These are phyloP conservation scores for Channa argus DNA, from an alignment of 2,113 vertebrate genomes.

Conservation along the genomic window DNA sequence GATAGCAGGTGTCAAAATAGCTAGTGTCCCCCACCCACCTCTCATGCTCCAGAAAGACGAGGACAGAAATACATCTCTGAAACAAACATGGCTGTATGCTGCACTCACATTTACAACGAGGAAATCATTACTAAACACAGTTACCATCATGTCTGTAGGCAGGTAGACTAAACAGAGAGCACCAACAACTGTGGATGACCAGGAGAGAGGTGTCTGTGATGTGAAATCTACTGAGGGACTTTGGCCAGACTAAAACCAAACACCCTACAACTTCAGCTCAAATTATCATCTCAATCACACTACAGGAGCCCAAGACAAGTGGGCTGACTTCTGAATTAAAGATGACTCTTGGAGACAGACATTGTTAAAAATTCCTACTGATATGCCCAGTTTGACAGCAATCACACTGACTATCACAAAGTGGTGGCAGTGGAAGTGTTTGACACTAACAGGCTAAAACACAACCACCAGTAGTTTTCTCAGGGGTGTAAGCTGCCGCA, in stretches of 20 bases:
- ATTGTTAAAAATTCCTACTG: neutral
- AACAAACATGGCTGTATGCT: neutral
- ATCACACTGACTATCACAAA: neutral
- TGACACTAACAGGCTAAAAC: neutral
- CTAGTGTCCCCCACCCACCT: too few relatives aligned
- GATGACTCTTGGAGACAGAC: neutral
- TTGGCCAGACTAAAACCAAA: constrained; percentile 16
- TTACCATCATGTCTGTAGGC: neutral
- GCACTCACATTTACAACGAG: neutral
- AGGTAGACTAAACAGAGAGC: constrained; percentile 4
- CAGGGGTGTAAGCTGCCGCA: neutral
- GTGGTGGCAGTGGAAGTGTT: neutral
- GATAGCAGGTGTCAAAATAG: neutral
- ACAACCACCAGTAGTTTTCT: neutral
- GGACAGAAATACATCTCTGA: neutral
- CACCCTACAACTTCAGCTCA: constrained; percentile 27
- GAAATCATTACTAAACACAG: neutral
- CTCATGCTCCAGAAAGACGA: neutral
- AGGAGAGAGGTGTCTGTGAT: constrained; percentile 22
- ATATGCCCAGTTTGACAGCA: neutral
- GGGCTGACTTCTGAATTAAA: too few relatives aligned
- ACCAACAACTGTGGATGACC: constrained; percentile 5
- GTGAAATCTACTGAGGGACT: constrained; percentile 33
- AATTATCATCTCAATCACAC: constrained; percentile 14
- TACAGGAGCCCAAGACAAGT: too few relatives aligned